A percentile compares a stretch with the other conserved stretches of the same genome.
Evolutionary conservation across 2,888 invertebrate species (phyloP).

Genomic region (Rhagonycha fulva): DNA sequence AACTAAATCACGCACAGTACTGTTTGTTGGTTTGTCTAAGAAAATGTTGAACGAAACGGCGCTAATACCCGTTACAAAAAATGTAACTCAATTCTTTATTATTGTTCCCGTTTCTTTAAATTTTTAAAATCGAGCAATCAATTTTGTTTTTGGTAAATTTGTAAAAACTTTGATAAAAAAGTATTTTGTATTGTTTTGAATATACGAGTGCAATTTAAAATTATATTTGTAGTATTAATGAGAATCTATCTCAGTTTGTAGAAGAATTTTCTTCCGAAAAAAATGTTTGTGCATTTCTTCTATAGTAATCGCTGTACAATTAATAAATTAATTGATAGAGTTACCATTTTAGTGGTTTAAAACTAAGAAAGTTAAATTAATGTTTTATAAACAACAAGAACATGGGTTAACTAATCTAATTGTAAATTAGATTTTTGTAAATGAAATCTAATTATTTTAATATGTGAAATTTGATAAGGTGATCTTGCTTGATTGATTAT

Average conservation of each 20-base stretch:
- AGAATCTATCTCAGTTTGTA: constrained; percentile 31
- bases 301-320: constrained; percentile 8
- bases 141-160: not conserved
- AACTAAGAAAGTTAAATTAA: constrained; percentile 2
- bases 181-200: constrained; percentile 5
- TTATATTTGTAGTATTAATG: constrained; percentile 17
- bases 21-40: not conserved
- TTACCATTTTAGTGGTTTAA: constrained; percentile 4
- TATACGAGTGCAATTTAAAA: constrained; percentile 9
- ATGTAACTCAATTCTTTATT: not conserved
- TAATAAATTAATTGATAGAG: constrained; percentile 3
- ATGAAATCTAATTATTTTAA: not conserved
- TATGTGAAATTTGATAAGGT: not conserved
- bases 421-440: not conserved
- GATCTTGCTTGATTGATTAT: not conserved
- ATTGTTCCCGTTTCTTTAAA: not conserved
- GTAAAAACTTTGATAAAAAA: not conserved
- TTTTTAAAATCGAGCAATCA: not conserved
- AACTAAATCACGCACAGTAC: not conserved
- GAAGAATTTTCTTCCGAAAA: constrained; percentile 41
- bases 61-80: not conserved
- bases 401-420: constrained; percentile 7
- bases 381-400: constrained; percentile 9
- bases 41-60: not conserved
- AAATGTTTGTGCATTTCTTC: constrained; percentile 6